Percentiles rank a stretch among this genome's conserved stretches.
Conservation (phyloP, 2,113 vertebrate genomes). For the Thunnus thynnus region DNA sequence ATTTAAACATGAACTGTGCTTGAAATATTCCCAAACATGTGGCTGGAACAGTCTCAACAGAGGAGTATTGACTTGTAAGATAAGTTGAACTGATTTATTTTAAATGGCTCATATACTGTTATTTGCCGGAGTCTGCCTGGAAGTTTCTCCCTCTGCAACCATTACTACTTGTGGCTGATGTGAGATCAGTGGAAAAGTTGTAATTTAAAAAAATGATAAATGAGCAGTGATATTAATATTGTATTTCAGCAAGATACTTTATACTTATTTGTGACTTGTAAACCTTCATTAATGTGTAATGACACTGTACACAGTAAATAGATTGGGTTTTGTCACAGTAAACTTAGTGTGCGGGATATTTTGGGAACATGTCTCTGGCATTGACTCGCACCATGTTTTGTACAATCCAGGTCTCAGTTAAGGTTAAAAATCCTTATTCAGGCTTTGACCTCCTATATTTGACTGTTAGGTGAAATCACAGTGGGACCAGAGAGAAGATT, state of each 20-base stretch:
- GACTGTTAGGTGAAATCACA: conserved; percentile 57
- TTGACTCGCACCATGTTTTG: conserved; percentile 41
- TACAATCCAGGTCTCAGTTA: conserved; percentile 25
- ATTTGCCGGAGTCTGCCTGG: conserved; percentile 75
- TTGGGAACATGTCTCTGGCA: conserved; percentile 37
- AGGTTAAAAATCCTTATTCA: conserved; percentile 20
- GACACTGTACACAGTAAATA: conserved; percentile 52
- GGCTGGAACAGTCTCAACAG: conserved; percentile 47
- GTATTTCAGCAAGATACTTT: conserved; percentile 61
- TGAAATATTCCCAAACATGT: conserved; percentile 55
- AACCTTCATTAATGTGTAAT: conserved; percentile 64
- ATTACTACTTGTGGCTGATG: conserved; percentile 60
- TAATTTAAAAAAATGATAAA: conserved; percentile 46
- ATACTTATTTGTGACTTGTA: conserved; percentile 74
- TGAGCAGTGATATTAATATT: conserved; percentile 65
- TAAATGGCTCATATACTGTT: conserved; percentile 77
- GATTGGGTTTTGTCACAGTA: conserved; percentile 28
- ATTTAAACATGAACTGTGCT: conserved; percentile 71
- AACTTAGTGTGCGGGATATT: conserved; percentile 35
- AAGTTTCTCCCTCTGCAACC: conserved; percentile 61
- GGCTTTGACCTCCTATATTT: conserved; percentile 36
- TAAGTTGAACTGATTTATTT: conserved; percentile 58
- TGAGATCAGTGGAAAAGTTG: conserved; percentile 66
- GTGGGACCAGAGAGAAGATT: conserved; percentile 25
- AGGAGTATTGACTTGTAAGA: conserved; percentile 70